These are phyloP conservation scores for Balanococcus diminutus DNA, from an alignment of 2,888 invertebrate species.

Conservation along the genomic window DNA sequence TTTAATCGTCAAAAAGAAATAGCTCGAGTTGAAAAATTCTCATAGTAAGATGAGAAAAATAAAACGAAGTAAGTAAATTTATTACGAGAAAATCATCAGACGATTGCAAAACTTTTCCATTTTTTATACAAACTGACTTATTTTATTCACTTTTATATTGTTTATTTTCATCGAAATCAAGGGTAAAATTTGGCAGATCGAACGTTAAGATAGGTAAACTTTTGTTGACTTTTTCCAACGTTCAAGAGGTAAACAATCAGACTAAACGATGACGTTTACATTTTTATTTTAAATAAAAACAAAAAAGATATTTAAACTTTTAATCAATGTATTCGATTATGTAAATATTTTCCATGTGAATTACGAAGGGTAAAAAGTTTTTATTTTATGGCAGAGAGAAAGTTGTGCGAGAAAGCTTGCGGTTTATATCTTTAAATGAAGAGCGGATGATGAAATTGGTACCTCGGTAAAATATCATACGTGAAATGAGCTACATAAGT, in stretches of 20 bases:
- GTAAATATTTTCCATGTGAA: neutral
- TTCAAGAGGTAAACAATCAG: neutral
- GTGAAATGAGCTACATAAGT: too few species aligned
- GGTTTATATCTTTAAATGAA: neutral
- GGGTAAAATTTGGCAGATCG: neutral
- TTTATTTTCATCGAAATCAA: neutral
- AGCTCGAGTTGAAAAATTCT: neutral
- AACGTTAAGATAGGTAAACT: neutral
- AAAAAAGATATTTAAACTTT: slow-evolving; percentile 5
- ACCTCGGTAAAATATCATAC: neutral
- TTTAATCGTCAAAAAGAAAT: neutral
- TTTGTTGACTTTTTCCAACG: neutral
- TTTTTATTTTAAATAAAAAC: neutral
- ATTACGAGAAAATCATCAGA: neutral
- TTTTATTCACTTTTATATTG: neutral
- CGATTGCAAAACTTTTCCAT: neutral
- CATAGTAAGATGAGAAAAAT: neutral
- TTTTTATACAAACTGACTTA: neutral
- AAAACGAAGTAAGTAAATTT: neutral
- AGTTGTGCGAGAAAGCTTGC: neutral
- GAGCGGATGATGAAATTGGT: neutral
- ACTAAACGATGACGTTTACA: neutral
- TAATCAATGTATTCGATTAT: slow-evolving; percentile 5
- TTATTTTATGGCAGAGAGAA: neutral
- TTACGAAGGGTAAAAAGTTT: neutral